These are phyloP conservation scores for Drosophila vallismaia DNA, from an alignment of 2,888 invertebrate species.

Conservation along the genomic window DNA sequence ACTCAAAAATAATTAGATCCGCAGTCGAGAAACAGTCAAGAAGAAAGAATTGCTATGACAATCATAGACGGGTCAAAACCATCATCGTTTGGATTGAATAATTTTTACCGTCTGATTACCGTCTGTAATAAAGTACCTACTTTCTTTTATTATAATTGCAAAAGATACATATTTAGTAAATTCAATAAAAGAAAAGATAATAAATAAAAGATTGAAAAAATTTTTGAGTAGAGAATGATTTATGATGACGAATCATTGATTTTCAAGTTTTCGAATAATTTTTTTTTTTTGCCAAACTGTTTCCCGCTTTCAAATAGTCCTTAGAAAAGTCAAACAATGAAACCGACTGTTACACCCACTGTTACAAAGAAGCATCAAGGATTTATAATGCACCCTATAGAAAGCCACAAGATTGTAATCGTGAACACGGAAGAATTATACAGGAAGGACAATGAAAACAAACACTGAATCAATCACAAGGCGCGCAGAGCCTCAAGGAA, in stretches of 20 bases:
- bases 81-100: no score
- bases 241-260: not conserved
- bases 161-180: no score
- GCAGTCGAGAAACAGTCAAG: no score
- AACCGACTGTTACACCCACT: slow-evolving; percentile 45
- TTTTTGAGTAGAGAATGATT: no score
- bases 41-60: no score
- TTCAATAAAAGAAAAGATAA: no score
- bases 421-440: slow-evolving; percentile 48
- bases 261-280: not conserved
- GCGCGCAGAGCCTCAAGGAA: slow-evolving; percentile 68
- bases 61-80: no score
- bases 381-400: slow-evolving; percentile 42
- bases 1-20: no score
- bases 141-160: no score
- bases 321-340: not conserved
- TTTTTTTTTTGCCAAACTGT: not conserved
- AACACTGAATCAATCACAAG: slow-evolving; percentile 70
- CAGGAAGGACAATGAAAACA: slow-evolving; percentile 55
- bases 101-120: no score
- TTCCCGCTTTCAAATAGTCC: not conserved
- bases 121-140: no score
- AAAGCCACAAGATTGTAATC: slow-evolving; percentile 75
- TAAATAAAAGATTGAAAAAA: no score
- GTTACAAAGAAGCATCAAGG: slow-evolving; percentile 25